Base-by-base conservation (phyloP, 2,113 vertebrate species). In the Propithecus coquereli region DNA sequence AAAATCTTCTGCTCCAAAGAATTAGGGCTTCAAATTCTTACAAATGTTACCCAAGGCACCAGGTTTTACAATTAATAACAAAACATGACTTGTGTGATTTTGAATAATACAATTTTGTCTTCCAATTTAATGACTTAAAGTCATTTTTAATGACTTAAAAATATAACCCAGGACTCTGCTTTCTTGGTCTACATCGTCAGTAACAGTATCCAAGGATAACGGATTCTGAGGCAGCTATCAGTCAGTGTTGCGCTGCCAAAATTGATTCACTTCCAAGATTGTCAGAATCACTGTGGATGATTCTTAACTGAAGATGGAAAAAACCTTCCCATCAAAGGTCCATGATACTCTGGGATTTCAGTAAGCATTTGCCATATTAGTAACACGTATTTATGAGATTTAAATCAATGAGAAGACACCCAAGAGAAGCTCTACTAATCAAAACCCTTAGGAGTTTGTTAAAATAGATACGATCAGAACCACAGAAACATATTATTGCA, bases 31-130 rank as follows among this genome's bases (percentile, higher is more conserved):
- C 52, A 40, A 37, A 71, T 76, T 68, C 5, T 27, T 70, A 9
- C 0, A 96, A 94, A 95, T 23, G 1, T 87, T 9, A 81, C 17
- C 45, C 50, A 40, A 96, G 92, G 40, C 77, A 91, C 27, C 59
- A 80, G 59, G 14, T 40, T 12, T 12, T 59, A 57, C 50, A 32
- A 66, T 17, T 71, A 18, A 71, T 50, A 91, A 82, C 74, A 91
- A 92, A 94, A 76, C 11, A 47, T 2, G 37, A 92, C 14, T 30
- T 32, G 9, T 73, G 92, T 84, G 45, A 71, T 79, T 57, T 91
- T 90, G 18, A 97, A 85, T 93, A 86, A 77, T 40, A 87, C 3
- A 87, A 77, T 77, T 47, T 59, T 73, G 10, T 73, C 47, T 94
- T 59, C 17, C 27, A 87, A 84, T 45, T 80, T 88, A 94, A 83